Conservation (phyloP, 2,113 vertebrate genomes). For the Dasyurus viverrinus region DNA sequence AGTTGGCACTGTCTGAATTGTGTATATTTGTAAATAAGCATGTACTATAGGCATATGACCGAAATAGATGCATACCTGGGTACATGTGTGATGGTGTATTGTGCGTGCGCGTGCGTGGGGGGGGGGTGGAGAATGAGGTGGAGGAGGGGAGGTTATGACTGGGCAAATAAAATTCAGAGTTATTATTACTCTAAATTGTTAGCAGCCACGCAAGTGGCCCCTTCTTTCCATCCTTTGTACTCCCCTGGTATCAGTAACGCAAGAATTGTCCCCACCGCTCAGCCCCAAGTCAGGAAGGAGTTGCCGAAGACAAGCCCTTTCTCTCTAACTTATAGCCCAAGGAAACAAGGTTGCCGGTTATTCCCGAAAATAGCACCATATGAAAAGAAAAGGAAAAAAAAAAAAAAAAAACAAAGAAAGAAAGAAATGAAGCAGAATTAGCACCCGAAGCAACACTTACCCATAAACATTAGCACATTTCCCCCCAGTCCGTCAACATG, state of each 20-base stretch:
- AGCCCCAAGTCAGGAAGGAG: slow-evolving; percentile 48
- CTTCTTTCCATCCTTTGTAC: slow-evolving; percentile 49
- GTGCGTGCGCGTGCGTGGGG: too few relatives aligned
- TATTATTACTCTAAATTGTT: slow-evolving; percentile 14
- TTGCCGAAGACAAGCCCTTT: slow-evolving; percentile 51
- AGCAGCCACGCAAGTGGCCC: slow-evolving; percentile 36
- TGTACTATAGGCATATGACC: not conserved
- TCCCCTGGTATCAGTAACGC: slow-evolving; percentile 49
- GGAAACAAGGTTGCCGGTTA: slow-evolving; percentile 50
- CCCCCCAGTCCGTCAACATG: slow-evolving; percentile 34
- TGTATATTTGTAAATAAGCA: not conserved
- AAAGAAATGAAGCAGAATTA: not conserved
- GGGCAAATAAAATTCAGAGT: slow-evolving; percentile 18
- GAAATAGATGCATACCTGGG: not conserved
- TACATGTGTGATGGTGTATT: not conserved
- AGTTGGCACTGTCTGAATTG: not conserved
- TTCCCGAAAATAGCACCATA: not conserved
- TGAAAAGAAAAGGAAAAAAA: not conserved
- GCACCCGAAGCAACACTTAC: slow-evolving; percentile 78
- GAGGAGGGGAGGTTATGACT: not conserved
- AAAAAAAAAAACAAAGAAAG: not conserved
- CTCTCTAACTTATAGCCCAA: slow-evolving; percentile 37
- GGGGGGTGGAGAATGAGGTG: too few relatives aligned
- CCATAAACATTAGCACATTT: slow-evolving; percentile 56
- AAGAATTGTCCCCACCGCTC: slow-evolving; percentile 28